Base-by-base conservation (phyloP, 2,888 invertebrate genomes). In the Hydropsyche betteni region DNA sequence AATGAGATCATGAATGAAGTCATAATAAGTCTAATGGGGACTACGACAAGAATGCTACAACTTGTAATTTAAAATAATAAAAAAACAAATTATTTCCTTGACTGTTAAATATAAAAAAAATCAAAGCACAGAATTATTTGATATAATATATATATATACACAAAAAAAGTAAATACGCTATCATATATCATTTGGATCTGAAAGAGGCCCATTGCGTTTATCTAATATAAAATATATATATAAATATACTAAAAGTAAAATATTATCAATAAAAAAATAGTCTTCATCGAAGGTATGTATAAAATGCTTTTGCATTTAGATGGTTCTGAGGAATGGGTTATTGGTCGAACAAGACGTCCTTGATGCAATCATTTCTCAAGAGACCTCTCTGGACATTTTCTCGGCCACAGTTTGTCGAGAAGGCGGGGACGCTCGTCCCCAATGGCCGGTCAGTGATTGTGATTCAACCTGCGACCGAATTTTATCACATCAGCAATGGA, bases 41-140 rank as follows among this genome's bases (percentile, higher is more conserved):
- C 58, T 58, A 24, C 14, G 16, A 58, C 14, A 58, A 58, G 8
- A 58, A 58, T 16, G 5, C 8, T 8, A 6, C 14, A 58, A 58
- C 80, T 81, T 78, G 80, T 80, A 81, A 76, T 78, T 80, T 79
- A 80, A 80, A 80, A 80, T 78, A 79, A 79, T 75, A 79, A 80
- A 80, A 71, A 74, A 70, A 77, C 80, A 77, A 74, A 77, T 79
- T 24, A 24, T 24, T 24, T 24, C 24, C 24, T 24, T 24, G 24
- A 24, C 24, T 24, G 24, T 24, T 24, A 24, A 24, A 24, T 24
- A 24, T 24, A 24, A 24, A 24, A 80, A 79, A 77, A 51, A 69
- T 68, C 44, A 76, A 55, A 64, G 68, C 8, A 38, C n/a, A 76
- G 71, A 36, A 58, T 33, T 33, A 44, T 44, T 44, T 8, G 10